Evolutionary conservation across 2,113 vertebrate genomes (phyloP).

Genomic region (Pluvialis apricaria): DNA sequence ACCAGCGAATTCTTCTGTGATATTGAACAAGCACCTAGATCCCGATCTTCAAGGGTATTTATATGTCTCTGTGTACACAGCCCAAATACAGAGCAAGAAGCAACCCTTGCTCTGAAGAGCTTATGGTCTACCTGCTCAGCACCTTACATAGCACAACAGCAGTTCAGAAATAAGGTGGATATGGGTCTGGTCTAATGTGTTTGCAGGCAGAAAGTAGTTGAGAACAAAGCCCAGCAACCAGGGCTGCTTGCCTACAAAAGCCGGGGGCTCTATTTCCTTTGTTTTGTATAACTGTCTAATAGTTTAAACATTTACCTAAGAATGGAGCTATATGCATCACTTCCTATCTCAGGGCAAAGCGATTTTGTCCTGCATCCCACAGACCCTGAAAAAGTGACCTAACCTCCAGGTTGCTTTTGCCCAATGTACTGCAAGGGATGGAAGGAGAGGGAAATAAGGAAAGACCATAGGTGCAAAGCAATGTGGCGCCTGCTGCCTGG

Average conservation of each 20-base stretch:
- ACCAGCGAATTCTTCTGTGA: background rate
- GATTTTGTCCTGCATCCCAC: background rate
- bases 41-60: background rate
- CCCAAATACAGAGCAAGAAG: background rate
- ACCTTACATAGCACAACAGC: background rate
- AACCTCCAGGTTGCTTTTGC: background rate
- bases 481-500: background rate
- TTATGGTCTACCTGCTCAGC: background rate
- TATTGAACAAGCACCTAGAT: background rate
- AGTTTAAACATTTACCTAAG: background rate
- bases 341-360: background rate
- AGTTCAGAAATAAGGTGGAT: background rate
- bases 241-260: background rate
- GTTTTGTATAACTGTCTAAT: background rate
- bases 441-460: background rate
- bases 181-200: background rate
- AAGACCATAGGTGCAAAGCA: fast-evolving
- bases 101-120: background rate
- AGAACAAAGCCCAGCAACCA: background rate
- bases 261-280: background rate
- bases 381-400: background rate
- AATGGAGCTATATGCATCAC: background rate
- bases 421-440: fast-evolving
- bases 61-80: background rate
- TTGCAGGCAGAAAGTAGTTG: background rate